Evolutionary conservation across 2,797 vertebrate genomes (phyloP), one percentile per base, ranked within the genome.

Genomic region (Enteromius argenteus): DNA sequence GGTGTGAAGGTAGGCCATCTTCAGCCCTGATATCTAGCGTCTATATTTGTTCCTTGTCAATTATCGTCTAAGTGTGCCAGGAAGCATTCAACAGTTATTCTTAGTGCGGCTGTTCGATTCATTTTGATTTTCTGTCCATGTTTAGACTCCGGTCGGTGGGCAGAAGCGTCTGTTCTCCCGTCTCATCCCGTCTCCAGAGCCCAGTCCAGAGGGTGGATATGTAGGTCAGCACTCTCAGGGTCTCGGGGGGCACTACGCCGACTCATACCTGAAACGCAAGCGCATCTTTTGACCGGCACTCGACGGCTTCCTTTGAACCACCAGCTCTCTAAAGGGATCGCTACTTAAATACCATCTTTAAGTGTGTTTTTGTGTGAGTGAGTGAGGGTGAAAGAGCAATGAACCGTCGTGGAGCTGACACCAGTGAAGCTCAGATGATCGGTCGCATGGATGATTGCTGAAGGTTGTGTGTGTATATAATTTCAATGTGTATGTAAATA

Each of bases 141-240:
- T 85, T 49, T 51, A 98, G 97, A 97, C 97, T 32, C 97, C 97
- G 1, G 89, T 96, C 5, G 96, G 96, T 3, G 95, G 96, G 89
- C 97, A 98, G 90, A 98, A 98, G 90, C 95, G 97, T 0, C 94
- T 96, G 23, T 97, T 96, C 87, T 96, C 96, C 19, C 96, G 96
- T 67, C 94, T 98, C 86, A 96, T 98, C 87, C 97, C 97, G 0
- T 97, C 96, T 2, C 97, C 97, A 0, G 97, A 98, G 92, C 97
- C 97, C 15, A 98, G 97, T 88, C 97, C 97, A 0, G 97, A 98
- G 88, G 97, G 97, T 0, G 93, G 96, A 81, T 98, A 98, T 1
- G 95, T 98, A 71, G 97, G 97, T 67, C 97, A 98, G 92, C 97
- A 98, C 90, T 98, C 97, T 42, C 97, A 98, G 89, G 97, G 97